These are phyloP conservation scores for Pteromalus puparum DNA, from an alignment of 1,140 invertebrate species.

Conservation along the genomic window DNA sequence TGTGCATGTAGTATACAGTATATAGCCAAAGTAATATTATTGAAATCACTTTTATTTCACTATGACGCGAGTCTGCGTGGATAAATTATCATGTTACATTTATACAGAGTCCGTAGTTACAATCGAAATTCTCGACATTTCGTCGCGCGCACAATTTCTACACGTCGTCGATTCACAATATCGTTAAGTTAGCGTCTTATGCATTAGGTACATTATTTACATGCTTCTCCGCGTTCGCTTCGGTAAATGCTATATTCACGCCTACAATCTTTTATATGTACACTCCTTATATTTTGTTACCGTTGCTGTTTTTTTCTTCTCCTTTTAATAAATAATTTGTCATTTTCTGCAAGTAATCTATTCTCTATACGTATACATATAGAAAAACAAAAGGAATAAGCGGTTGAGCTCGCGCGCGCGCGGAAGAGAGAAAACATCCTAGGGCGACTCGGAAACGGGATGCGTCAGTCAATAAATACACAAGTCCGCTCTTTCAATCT, in stretches of 20 bases:
- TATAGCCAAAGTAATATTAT: constrained; percentile 63
- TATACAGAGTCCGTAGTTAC: constrained; percentile 72
- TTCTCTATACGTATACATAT: not conserved
- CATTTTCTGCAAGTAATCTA: not conserved
- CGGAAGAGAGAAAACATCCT: not conserved
- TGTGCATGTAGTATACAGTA: constrained; percentile 43
- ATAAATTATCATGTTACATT: constrained; percentile 75
- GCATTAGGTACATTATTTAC: constrained; percentile 68
- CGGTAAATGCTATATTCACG: constrained; percentile 53
- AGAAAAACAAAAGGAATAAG: constrained; percentile 25
- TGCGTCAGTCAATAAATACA: constrained; percentile 23
- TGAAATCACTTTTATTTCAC: constrained; percentile 74
- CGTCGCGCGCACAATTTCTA: constrained; percentile 53
- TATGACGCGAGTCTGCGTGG: constrained; percentile 70
- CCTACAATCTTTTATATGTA: constrained; percentile 50
- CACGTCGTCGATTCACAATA: constrained; percentile 47
- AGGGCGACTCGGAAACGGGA: constrained; percentile 6
- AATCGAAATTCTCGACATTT: constrained; percentile 58
- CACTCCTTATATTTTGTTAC: not conserved
- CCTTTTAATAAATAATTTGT: constrained; percentile 45
- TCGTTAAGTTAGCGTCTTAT: constrained; percentile 61
- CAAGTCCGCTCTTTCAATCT: not conserved
- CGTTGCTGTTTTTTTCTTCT: not conserved
- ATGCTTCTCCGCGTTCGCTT: constrained; percentile 29
- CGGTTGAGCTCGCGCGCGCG: not conserved